Conservation (phyloP, 1,140 invertebrate genomes). For the Scaptomyza pallida region DNA sequence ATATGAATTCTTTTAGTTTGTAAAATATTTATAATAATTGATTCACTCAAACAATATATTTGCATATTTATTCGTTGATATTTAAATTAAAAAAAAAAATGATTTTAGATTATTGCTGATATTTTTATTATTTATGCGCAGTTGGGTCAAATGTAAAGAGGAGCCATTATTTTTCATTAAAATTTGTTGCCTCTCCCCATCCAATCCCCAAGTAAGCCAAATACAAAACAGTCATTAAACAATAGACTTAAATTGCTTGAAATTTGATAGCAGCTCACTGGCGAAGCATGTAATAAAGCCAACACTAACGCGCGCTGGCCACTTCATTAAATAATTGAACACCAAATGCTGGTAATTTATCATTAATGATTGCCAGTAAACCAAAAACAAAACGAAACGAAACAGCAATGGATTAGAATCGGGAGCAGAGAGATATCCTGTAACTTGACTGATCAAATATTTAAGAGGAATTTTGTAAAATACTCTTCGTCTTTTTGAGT, state of each 20-base stretch:
- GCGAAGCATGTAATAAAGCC: constrained; percentile 21
- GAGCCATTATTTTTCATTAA: constrained; percentile 10
- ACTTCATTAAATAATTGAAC: constrained; percentile 77
- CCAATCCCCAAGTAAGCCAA: background rate
- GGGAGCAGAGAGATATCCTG: background rate
- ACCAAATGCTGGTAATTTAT: constrained; percentile 69
- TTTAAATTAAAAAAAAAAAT: constrained; percentile 38
- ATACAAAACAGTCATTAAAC: constrained; percentile 16
- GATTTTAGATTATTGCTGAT: constrained; percentile 47
- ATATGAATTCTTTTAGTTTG: background rate
- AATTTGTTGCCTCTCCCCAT: background rate
- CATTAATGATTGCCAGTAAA: constrained; percentile 66
- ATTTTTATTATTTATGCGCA: constrained; percentile 23
- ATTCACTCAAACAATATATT: background rate
- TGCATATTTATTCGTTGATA: background rate
- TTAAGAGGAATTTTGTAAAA: no score
- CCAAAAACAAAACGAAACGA: constrained; percentile 6
- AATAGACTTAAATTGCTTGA: constrained; percentile 47
- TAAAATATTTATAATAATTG: background rate
- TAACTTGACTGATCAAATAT: background rate
- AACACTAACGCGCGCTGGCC: constrained; percentile 30
- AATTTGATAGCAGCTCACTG: constrained; percentile 51
- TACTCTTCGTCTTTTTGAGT: no score
- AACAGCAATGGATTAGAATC: background rate
- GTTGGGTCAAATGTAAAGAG: constrained; percentile 11